Conservation (phyloP, 2,113 vertebrate species). For the Hippocampus guttulatus region DNA sequence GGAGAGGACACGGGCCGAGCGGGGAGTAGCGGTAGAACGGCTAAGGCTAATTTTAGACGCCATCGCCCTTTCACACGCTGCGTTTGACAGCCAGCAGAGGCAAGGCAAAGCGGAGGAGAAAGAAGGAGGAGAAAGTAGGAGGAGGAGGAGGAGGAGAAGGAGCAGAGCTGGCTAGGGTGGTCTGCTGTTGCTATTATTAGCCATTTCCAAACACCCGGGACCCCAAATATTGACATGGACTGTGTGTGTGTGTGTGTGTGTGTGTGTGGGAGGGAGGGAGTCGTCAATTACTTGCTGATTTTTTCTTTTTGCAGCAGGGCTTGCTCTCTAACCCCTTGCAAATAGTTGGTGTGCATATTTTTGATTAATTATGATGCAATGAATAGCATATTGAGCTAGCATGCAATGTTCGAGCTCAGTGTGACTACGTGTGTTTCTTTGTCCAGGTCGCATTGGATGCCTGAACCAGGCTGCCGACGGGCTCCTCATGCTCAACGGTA, state of each 20-base stretch:
- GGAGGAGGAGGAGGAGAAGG: slow-evolving; percentile 2
- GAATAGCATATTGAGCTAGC: neutral
- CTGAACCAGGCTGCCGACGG: slow-evolving; percentile 91
- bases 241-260: no score
- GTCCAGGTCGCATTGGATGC: slow-evolving; percentile 90
- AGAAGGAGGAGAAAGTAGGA: no score
- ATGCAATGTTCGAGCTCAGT: neutral
- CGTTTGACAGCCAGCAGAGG: slow-evolving; percentile 58
- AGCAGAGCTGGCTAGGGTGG: neutral
- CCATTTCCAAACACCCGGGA: neutral
- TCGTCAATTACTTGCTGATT: no score
- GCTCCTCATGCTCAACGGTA: slow-evolving; percentile 98
- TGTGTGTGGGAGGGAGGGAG: no score
- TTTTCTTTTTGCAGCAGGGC: no score
- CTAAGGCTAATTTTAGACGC: slow-evolving; percentile 62
- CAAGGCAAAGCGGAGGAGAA: neutral
- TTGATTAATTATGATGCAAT: neutral
- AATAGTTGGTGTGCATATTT: neutral
- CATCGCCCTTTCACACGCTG: slow-evolving; percentile 57
- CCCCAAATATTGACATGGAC: neutral
- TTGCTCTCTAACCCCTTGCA: no score
- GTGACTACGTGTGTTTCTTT: slow-evolving; percentile 52
- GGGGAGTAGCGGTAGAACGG: slow-evolving; percentile 24
- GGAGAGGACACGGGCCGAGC: slow-evolving; percentile 62
- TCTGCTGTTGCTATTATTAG: slow-evolving; percentile 53